A percentile compares a stretch with the other conserved stretches of the same genome.
These are phyloP conservation scores for Trachymyrmex septentrionalis DNA, from an alignment of 1,140 invertebrate species.

Conservation along the genomic window DNA sequence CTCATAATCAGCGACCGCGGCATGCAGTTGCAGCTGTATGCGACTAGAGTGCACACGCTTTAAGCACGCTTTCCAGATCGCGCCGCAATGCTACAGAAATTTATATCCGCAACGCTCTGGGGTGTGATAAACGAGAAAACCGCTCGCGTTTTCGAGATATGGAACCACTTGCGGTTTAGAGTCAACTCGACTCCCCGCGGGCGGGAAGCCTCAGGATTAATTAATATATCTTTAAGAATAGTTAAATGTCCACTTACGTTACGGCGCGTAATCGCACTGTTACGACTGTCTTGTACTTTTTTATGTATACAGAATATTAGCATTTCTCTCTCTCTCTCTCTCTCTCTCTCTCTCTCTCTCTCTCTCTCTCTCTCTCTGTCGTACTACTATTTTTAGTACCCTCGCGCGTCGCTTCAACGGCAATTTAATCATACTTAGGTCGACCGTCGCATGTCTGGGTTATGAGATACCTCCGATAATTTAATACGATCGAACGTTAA, in stretches of 20 bases:
- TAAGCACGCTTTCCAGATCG: slow-evolving; percentile 34
- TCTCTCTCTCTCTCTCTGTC: not conserved
- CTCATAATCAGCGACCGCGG: slow-evolving; percentile 45
- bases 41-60: slow-evolving; percentile 28
- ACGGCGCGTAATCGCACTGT: not conserved
- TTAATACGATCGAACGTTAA: slow-evolving; percentile 48
- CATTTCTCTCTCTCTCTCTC: not conserved
- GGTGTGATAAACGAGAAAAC: slow-evolving; percentile 35
- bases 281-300: not conserved
- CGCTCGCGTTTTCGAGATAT: slow-evolving; percentile 35
- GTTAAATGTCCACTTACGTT: slow-evolving; percentile 11
- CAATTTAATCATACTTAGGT: slow-evolving; percentile 54
- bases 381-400: slow-evolving; percentile 23
- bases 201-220: not conserved
- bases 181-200: not conserved
- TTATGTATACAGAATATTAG: slow-evolving; percentile 12
- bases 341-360: no score
- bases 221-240: slow-evolving; percentile 42
- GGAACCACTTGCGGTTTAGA: not conserved
- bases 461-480: slow-evolving; percentile 45
- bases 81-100: slow-evolving; percentile 19
- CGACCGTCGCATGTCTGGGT: slow-evolving; percentile 32
- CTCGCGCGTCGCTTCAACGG: not conserved
- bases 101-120: slow-evolving; percentile 42
- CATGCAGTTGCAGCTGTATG: slow-evolving; percentile 57